Base-by-base conservation (phyloP, 2,113 vertebrate genomes). In the Callospermophilus lateralis region DNA sequence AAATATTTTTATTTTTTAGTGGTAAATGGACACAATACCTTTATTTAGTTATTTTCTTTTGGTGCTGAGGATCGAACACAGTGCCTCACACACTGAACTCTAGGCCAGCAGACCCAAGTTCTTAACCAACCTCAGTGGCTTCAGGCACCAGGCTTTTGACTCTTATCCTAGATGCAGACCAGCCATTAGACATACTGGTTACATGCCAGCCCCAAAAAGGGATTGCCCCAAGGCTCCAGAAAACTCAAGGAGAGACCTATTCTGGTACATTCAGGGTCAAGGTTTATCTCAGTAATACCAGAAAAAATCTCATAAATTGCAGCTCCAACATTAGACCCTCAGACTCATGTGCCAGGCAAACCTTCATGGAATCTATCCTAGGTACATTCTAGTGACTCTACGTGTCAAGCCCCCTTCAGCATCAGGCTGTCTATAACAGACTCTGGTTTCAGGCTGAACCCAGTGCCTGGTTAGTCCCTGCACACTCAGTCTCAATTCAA, bases 131-230 rank as follows among this genome's bases (percentile, higher is more conserved):
- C n/a, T 30, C 30, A 17, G 12, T 32, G 55, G 8, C 32, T 63
- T 65, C 8, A n/a, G 30, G 20, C 20, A n/a, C 3, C 39, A 63
- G 42, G 4, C 0, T 4, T 20, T 4, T 10, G 26, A 16, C 45
- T 67, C 0, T 10, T 4, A 19, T 42, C 34, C 8, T 20, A 67
- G 17, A 3, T 16, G 7, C 24, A 63, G 32, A n/a, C 8, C 51
- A 58, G n/a, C 26, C 8, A 42, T 34, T 42, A 4, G 5, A 2
- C 0, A 28, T 4, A 13, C 13, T 34, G 8, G 4, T 5, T 65
- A 42, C 8, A 37, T 20, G 32, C 5, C 37, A n/a, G 42, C 2
- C 61, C 26, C 20, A 28, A 3, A 16, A 48, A 22, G 3, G 83
- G 34, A 42, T 55, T 22, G 19, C 24, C 8, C 8, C 1, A 28